Evolutionary conservation across 2,113 vertebrate genomes (phyloP), one percentile per base, ranked within the genome.

Genomic region (Salminus brasiliensis): DNA sequence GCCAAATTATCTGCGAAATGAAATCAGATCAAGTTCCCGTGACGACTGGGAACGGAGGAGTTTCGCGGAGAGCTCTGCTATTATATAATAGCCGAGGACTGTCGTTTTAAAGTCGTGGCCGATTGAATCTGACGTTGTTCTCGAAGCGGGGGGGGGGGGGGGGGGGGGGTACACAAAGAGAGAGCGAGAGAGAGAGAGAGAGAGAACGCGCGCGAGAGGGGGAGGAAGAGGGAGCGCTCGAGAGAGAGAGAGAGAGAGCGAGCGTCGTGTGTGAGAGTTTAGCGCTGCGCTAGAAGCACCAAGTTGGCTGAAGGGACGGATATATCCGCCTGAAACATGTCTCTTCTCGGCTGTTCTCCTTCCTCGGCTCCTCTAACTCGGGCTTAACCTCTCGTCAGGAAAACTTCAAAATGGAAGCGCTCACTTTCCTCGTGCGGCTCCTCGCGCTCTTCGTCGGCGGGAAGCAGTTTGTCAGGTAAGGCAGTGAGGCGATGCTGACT

Each of bases 381-480:
- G 21, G 11, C 84, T 82, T 65, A 76, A 25, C 23, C 23, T 67
- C 76, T 45, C 34, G 29, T 34, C 74, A 63, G 30, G 9, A 52
- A 78, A 63, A 23, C 55, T 30, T 76, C 43, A 87, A 79, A 75
- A 93, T 93, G 92, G 91, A 91, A 82, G 84, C 77, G 74, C 32
- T 78, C 85, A 90, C 85, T 91, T 90, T 91, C 43, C 53, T 92
- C 27, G 82, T 89, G 57, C 62, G 53, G 55, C 76, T 84, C 78
- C 65, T 92, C 3, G 85, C 84, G n/a, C n/a, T 91, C 86, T 84
- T 91, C 49, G 21, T 91, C 62, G 88, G 79, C 52, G 86, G 86
- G 43, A 87, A 91, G 66, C 79, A 89, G 73, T 85, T 89, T 79
- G 87, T 90, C 85, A 91, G 92, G 92, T 93, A 86, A 93, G 90